Evolutionary conservation across 2,113 vertebrate species (phyloP), one percentile per base, ranked within the genome.

Genomic region (Strigops habroptila): DNA sequence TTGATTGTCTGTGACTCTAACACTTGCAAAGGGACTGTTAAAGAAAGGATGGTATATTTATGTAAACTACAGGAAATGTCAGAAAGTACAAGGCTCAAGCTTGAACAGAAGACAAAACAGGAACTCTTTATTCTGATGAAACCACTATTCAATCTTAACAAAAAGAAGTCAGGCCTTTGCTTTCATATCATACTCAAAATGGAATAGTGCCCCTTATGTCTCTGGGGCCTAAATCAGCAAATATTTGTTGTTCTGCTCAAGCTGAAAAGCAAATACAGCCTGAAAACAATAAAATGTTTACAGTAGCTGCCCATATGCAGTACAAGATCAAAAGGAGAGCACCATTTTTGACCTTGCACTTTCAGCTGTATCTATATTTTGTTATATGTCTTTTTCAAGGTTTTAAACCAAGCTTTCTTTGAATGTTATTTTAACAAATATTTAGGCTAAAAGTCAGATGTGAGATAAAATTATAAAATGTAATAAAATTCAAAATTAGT

Each of bases 281-380:
- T 71, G 30, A 90, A 93, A 88, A 46, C 0, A 63, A 8, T 8
- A 55, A 44, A 11, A 24, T 39, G 84, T 77, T 82, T 60, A 41
- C 23, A 67, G 3, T 48, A 74, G n/a, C 22, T 81, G 12, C 19
- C 16, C 1, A 0, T 30, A 18, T 18, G 3, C 7, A 19, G 22
- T 37, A 33, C 25, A 49, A 82, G 28, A 59, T 19, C 6, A 8
- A 67, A 74, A 41, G 18, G 17, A 75, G 31, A 49, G 5, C 27
- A 68, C 6, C 1, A 11, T 43, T 91, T 81, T 37, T 62, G 23
- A 44, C 35, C 44, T 60, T 69, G 7, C 6, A 18, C 17, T 35
- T 59, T 59, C 24, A 14, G 9, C 3, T 79, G 7, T 35, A 39
- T 49, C 12, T 39, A 6, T 70, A 6, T 81, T 77, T 33, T 3